Evolutionary conservation across 2,797 vertebrate species (phyloP), one percentile per base, ranked within the genome.

Genomic region (Parauchenoglanis ngamensis): DNA sequence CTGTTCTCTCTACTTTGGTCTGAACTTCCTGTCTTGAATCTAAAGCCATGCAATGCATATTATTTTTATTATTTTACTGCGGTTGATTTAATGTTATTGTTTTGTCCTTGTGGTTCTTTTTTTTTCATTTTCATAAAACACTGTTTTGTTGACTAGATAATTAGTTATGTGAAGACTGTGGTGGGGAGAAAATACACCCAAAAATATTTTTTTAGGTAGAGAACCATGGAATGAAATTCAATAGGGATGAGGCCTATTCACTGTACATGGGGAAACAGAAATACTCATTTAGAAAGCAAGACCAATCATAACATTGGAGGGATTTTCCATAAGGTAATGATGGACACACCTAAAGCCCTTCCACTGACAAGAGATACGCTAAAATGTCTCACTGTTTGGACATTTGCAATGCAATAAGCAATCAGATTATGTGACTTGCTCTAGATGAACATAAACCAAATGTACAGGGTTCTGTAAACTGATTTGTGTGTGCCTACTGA

Each of bases 1-100:
- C 90, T 89, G 61, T 80, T 49, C 88, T 89, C 79, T 83, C 85
- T 92, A 91, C 90, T 72, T 90, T 92, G 81, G 90, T 92, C 76
- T 87, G 91, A 92, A 93, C 90, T 94, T 95, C 92, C 93, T 93
- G 90, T 95, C 92, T 93, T 93, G 92, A 93, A 95, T 94, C 91
- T 94, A 95, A 96, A 96, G 95, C 96, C 95, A 96, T 96, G 95
- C 94, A 95, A 95, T 73, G 76, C 91, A 94, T 94, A 93, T 94
- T 90, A 93, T 94, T 94, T 94, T 87, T 93, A 93, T 91, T 92
- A 79, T 93, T 93, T 94, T 91, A 91, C 93, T 94, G 93, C 92
- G 87, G 93, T 92, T 92, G 92, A 92, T 93, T 86, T 92, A 91
- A 92, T 94, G 93, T 93, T 94, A 92, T 93, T 89, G 90, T 95